Base-by-base conservation (phyloP, 2,888 invertebrate genomes). In the Tenthredo distinguenda region DNA sequence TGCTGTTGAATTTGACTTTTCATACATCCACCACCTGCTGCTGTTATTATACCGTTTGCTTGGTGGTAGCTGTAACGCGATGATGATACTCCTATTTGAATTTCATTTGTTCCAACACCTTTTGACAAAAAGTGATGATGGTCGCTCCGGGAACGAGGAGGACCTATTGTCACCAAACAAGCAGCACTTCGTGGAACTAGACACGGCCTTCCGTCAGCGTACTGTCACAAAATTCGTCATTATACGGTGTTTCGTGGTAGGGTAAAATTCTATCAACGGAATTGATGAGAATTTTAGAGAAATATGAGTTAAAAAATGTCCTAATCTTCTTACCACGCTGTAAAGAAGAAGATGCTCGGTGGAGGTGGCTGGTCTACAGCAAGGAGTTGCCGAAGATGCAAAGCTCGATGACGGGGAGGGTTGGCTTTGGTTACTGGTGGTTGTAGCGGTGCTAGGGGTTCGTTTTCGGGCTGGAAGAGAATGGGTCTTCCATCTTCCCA, bases 401-500 rank as follows among this genome's bases (percentile, higher is more conserved):
- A 93, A 91, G 79, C 89, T 91, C 7, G 91, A 91, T 7, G 92
- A 92, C 5, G 92, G 91, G 62, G 92, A 92, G 9, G 92, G 91
- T 31, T 91, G 91, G 86, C 89, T 89, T 18, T 91, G 89, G 85
- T 90, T 91, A 85, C 86, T 89, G 31, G 89, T 87, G 34, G 89
- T 87, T 85, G 94, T 94, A 0, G 94, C 91, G 1, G 94, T 94
- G 1, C 96, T 96, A 0, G 95, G 95, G 85, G 96, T 96, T 94
- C 97, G 97, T 92, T 98, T 98, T 86, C 98, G 95, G 0, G 98
- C 98, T 18, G 98, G 98, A 87, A 98, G 94, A 91, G 97, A 98
- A 92, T 98, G 98, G 0, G 98, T 98, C 94, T 98, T 98, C 98
- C 98, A 98, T 92, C 97, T 97, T 34, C 97, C 96, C 94, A 97